These are phyloP conservation scores for Drosophila subobscura DNA, from an alignment of 1,140 invertebrate species.

Conservation along the genomic window DNA sequence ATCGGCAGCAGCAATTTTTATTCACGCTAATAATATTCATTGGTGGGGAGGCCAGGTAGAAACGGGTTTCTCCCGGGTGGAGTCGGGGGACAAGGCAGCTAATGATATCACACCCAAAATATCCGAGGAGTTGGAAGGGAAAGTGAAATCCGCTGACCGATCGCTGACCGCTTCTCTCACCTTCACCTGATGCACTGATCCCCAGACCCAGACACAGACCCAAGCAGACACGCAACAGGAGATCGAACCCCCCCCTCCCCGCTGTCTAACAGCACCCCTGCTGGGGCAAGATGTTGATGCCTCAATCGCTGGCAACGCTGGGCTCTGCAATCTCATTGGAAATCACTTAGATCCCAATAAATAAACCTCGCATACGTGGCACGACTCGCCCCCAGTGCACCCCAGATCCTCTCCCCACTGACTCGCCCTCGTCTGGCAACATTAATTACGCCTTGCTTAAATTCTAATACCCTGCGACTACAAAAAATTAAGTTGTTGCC, in stretches of 20 bases:
- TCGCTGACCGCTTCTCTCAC: constrained; percentile 59
- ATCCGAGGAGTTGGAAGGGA: constrained; percentile 43
- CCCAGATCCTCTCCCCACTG: neutral
- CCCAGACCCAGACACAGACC: constrained; percentile 10
- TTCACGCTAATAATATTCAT: constrained; percentile 78
- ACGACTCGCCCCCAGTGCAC: constrained; percentile 32
- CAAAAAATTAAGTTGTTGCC: constrained; percentile 83
- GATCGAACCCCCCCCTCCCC: constrained; percentile 15
- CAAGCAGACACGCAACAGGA: constrained; percentile 63
- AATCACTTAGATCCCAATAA: constrained; percentile 84
- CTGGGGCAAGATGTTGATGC: constrained; percentile 70
- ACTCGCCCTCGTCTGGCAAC: constrained; percentile 41
- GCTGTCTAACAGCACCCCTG: constrained; percentile 58
- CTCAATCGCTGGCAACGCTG: constrained; percentile 74
- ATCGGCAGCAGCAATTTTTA: constrained; percentile 74
- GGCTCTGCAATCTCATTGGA: constrained; percentile 79
- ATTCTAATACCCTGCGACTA: constrained; percentile 83
- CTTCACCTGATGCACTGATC: constrained; percentile 52
- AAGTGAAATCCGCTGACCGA: constrained; percentile 56
- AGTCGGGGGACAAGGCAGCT: constrained; percentile 44
- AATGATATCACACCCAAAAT: constrained; percentile 82
- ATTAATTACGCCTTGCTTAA: constrained; percentile 84
- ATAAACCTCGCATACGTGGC: constrained; percentile 68
- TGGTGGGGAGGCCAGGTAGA: constrained; percentile 33
- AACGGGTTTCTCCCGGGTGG: constrained; percentile 55